phyloP scores from a whole-genome alignment of 2,888 invertebrate species.

The Schizaphis graminum region DNA sequence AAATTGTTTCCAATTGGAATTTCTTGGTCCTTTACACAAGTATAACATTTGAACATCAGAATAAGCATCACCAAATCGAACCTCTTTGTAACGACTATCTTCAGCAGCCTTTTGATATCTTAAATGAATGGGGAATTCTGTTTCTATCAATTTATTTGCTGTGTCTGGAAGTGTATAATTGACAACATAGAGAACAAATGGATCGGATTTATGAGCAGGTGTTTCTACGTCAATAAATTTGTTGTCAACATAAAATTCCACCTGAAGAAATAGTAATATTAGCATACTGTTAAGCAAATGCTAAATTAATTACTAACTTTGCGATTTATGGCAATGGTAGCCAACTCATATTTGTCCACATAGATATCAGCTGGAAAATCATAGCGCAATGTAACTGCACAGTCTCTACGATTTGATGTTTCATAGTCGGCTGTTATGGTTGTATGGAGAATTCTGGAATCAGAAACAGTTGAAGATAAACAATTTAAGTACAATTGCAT shows the following conservation, averaged over 20 bases:
- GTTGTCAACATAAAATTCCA: conserved; percentile 60
- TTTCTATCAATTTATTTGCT: conserved; percentile 54
- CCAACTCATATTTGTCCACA: conserved; percentile 58
- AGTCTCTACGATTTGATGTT: conserved; percentile 43
- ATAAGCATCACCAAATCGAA: conserved; percentile 56
- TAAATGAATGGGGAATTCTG: conserved; percentile 57
- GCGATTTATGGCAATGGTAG: conserved; percentile 26
- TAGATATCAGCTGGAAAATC: conserved; percentile 61
- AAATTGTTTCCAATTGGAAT: conserved; percentile 58
- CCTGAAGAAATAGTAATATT: not conserved
- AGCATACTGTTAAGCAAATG: not conserved
- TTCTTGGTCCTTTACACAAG: conserved; percentile 48
- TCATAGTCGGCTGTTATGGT: conserved; percentile 51
- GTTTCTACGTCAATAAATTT: conserved; percentile 61
- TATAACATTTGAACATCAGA: conserved; percentile 59
- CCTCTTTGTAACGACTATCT: conserved; percentile 57
- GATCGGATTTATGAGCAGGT: conserved; percentile 55
- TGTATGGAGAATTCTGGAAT: conserved; percentile 51
- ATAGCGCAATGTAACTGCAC: conserved; percentile 47
- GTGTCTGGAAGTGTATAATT: conserved; percentile 57
- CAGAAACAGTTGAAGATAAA: not conserved
- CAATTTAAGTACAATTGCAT: not conserved
- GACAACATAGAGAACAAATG: conserved; percentile 57
- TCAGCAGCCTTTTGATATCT: conserved; percentile 56
- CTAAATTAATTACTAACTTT: not conserved